These are phyloP conservation scores for Urocynchramus pylzowi DNA, from an alignment of 2,113 vertebrate species.

Conservation along the genomic window DNA sequence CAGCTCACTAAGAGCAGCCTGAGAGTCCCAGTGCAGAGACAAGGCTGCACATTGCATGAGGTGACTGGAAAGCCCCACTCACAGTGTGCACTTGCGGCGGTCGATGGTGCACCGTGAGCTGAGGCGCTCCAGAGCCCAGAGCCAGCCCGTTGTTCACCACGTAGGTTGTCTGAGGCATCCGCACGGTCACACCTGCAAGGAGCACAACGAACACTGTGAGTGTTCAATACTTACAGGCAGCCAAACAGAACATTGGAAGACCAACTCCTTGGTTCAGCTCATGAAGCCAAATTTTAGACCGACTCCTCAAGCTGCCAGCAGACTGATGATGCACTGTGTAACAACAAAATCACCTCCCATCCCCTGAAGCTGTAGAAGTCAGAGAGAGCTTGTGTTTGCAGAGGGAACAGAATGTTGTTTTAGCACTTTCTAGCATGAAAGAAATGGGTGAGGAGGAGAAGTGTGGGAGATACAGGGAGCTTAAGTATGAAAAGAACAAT, in stretches of 20 bases:
- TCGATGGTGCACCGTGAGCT: constrained; percentile 82
- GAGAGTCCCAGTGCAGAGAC: background rate
- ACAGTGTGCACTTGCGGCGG: constrained; percentile 75
- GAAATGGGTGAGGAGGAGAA: background rate
- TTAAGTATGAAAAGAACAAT: background rate
- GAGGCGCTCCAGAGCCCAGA: constrained; percentile 76
- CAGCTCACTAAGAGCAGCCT: background rate
- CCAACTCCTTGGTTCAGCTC: background rate
- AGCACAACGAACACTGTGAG: background rate
- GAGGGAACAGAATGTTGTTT: background rate
- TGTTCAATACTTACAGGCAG: background rate
- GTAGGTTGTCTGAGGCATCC: constrained; percentile 80
- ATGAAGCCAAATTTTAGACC: background rate
- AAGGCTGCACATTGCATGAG: background rate
- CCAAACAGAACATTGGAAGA: background rate
- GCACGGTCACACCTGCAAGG: constrained; percentile 71
- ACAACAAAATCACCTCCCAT: background rate
- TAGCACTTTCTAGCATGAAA: background rate
- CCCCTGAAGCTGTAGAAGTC: background rate
- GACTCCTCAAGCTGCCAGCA: background rate
- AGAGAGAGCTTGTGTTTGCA: background rate
- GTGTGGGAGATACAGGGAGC: background rate
- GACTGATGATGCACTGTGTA: background rate
- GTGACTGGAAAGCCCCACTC: background rate
- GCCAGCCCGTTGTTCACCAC: constrained; percentile 80